These are phyloP conservation scores for Sycophila sp. DNA, from an alignment of 1,140 invertebrate genomes.

Conservation along the genomic window DNA sequence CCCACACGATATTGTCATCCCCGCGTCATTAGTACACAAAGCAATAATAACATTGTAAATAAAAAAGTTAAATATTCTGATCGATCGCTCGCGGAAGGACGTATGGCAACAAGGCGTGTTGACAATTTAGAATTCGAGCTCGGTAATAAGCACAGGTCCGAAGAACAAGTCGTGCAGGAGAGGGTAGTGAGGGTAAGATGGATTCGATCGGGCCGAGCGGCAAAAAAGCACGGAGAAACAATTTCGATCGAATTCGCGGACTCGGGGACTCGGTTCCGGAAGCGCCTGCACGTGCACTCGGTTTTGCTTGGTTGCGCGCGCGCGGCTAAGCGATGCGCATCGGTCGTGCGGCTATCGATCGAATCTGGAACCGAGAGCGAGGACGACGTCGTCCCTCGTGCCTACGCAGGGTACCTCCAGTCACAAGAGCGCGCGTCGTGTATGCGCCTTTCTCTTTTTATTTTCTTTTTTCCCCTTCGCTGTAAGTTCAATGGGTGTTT, in stretches of 20 bases:
- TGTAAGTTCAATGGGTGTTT: background rate
- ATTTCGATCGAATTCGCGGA: background rate
- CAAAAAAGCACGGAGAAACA: background rate
- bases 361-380: too few relatives aligned
- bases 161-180: too few relatives aligned
- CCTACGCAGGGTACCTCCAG: slow-evolving; percentile 38
- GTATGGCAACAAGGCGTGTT: too few relatives aligned
- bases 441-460: background rate
- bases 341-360: background rate
- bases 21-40: too few relatives aligned
- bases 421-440: slow-evolving; percentile 41
- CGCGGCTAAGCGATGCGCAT: slow-evolving; percentile 21
- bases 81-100: too few relatives aligned
- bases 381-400: slow-evolving; percentile 38
- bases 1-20: too few relatives aligned
- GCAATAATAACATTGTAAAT: too few relatives aligned
- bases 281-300: background rate
- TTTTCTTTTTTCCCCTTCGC: background rate
- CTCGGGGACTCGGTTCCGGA: background rate
- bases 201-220: too few relatives aligned
- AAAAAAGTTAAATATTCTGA: too few relatives aligned
- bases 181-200: background rate
- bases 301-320: slow-evolving; percentile 36
- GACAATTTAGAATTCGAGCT: too few relatives aligned
- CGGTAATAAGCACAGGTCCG: background rate